phyloP scores from a whole-genome alignment of 2,888 invertebrate genomes.

The Cosmia trapezina region DNA sequence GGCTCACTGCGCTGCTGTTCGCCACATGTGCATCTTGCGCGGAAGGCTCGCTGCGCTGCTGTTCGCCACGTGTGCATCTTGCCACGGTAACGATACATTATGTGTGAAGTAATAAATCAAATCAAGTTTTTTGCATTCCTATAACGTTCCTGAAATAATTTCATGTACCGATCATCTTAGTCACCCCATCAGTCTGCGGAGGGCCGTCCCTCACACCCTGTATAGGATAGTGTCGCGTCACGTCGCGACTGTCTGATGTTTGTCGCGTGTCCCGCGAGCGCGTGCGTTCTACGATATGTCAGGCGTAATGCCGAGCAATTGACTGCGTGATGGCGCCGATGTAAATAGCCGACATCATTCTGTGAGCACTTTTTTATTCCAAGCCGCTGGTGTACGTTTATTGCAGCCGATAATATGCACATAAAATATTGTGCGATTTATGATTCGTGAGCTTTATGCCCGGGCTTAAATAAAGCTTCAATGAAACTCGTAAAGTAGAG shows the following conservation, averaged over 20 bases:
- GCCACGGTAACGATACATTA: too few species aligned
- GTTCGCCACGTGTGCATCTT: too few species aligned
- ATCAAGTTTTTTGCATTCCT: too few species aligned
- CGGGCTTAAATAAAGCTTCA: slow-evolving; percentile 34
- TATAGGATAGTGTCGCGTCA: neutral
- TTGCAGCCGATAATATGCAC: slow-evolving; percentile 42
- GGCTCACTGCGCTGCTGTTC: too few species aligned
- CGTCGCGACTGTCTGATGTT: neutral
- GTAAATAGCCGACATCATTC: slow-evolving; percentile 45
- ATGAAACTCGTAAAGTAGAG: slow-evolving; percentile 29
- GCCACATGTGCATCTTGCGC: too few species aligned
- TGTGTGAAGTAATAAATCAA: too few species aligned
- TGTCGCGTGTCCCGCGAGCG: neutral
- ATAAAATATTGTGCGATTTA: slow-evolving; percentile 53
- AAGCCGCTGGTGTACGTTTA: slow-evolving; percentile 34
- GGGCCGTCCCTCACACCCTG: too few species aligned
- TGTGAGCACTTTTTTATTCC: slow-evolving; percentile 44
- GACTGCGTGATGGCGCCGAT: slow-evolving; percentile 27
- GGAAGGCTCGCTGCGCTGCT: too few species aligned
- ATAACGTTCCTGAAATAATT: too few species aligned
- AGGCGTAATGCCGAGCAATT: slow-evolving; percentile 24
- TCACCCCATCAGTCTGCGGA: too few species aligned
- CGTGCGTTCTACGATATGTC: slow-evolving; percentile 27
- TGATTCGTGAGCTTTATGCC: slow-evolving; percentile 37
- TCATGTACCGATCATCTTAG: too few species aligned